A percentile compares a stretch with the other conserved stretches of the same genome.
phyloP scores from a whole-genome alignment of 2,888 invertebrate species.

The Caenorhabditis sp. region DNA sequence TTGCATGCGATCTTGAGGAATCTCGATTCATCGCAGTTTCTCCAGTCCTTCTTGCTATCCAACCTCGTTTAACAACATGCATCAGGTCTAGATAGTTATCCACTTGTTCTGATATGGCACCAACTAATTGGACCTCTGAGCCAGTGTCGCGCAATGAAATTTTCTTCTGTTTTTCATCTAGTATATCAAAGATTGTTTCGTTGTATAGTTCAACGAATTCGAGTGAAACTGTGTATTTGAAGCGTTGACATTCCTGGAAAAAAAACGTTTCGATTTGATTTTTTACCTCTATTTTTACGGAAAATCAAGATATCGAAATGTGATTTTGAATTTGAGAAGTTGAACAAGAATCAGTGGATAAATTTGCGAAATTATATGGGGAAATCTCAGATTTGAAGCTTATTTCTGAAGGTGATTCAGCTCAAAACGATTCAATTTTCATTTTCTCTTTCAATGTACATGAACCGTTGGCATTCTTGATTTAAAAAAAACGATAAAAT shows the following conservation, averaged over 20 bases:
- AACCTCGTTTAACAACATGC: conserved; percentile 61
- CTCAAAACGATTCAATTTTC: no score
- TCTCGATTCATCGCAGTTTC: conserved; percentile 74
- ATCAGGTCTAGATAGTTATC: conserved; percentile 27
- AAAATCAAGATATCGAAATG: no score
- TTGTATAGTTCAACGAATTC: conserved; percentile 74
- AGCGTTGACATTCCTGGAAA: conserved; percentile 71
- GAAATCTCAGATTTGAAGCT: no score
- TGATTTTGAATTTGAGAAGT: no score
- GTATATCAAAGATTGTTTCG: conserved; percentile 72
- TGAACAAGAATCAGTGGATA: no score
- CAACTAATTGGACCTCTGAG: conserved; percentile 15
- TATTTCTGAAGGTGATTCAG: no score
- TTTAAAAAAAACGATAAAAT: no score
- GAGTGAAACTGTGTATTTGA: conserved; percentile 70
- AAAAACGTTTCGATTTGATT: no score
- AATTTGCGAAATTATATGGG: no score
- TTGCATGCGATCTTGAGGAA: conserved; percentile 73
- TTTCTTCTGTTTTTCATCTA: conserved; percentile 55
- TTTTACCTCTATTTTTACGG: no score
- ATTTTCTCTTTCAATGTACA: no score
- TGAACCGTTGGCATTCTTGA: no score
- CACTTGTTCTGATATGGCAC: conserved; percentile 8
- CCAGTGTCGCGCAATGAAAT: conserved; percentile 31
- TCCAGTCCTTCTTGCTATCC: conserved; percentile 72